Percentiles rank a stretch among this genome's conserved stretches.
phyloP scores from a whole-genome alignment of 2,888 invertebrate genomes.

The Shargacucullia verbasci region DNA sequence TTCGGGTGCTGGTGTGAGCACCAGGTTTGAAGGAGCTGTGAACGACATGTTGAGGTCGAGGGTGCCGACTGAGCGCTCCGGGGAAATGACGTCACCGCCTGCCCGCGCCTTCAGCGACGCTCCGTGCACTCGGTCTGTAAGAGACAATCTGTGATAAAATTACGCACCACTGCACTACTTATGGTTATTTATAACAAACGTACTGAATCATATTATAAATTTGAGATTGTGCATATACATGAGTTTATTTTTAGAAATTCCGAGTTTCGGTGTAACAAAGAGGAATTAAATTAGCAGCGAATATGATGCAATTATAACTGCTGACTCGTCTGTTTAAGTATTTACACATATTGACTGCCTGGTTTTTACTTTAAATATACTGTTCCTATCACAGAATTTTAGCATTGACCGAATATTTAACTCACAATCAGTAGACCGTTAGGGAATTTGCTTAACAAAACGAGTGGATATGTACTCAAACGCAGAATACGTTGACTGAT shows the following conservation, averaged over 20 bases:
- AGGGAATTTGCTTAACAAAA: constrained; percentile 4
- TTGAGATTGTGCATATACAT: constrained; percentile 18
- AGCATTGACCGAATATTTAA: background rate
- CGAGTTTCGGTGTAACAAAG: constrained; percentile 27
- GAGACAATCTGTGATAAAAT: constrained; percentile 39
- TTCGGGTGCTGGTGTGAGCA: constrained; percentile 85
- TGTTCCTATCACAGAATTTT: background rate
- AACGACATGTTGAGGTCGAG: constrained; percentile 81
- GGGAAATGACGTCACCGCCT: constrained; percentile 82
- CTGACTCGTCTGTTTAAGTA: constrained; percentile 16
- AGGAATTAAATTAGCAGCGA: constrained; percentile 10
- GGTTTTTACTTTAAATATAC: background rate
- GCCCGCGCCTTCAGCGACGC: constrained; percentile 76
- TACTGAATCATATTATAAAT: constrained; percentile 47
- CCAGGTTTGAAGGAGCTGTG: constrained; percentile 81
- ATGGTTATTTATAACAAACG: constrained; percentile 43
- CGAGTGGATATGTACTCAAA: constrained; percentile 8
- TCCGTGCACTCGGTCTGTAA: constrained; percentile 80
- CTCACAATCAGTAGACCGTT: background rate
- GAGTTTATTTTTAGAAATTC: constrained; percentile 49
- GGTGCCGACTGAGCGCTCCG: constrained; percentile 78
- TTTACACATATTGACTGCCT: background rate
- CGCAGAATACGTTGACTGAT: background rate
- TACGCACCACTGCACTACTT: constrained; percentile 27
- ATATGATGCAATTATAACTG: constrained; percentile 20